Evolutionary conservation across 2,113 vertebrate species (phyloP), one percentile per base, ranked within the genome.

Genomic region (Taxidea taxus): DNA sequence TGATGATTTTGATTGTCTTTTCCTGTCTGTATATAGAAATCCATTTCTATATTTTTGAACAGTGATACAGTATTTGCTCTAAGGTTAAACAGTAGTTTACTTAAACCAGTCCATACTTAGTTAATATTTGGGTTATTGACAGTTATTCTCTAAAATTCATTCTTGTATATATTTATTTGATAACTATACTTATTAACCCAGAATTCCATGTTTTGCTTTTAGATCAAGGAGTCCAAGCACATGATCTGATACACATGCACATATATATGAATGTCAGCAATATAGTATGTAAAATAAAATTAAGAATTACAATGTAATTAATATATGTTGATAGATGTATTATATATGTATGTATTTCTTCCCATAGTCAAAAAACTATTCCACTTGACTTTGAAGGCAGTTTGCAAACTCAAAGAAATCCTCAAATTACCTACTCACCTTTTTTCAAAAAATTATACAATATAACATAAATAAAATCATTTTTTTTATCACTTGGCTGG

Each of bases 401-500:
- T 74, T 58, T 87, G 25, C 58, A 88, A 77, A 42, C 6, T 3
- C n/a, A 66, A 83, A 88, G 39, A 77, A 88, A 34, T 44, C 6
- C 25, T 58, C 49, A 78, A 81, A 77, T 86, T 87, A 70, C 13
- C 58, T 70, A 49, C 6, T n/a, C 25, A 39, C 78, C 64, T 94
- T 68, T 25, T 51, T 44, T 91, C 51, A 29, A 77, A 84, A 91
- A 91, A 34, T 87, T 66, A 58, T 56, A 16, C 11, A 66, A 62
- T 58, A n/a, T 89, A 83, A 95, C 72, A 95, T 56, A 87, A 92
- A 77, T 72, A 58, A 95, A 96, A 60, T 25, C 62, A 23, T 42
- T 90, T 34, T 92, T 92, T 68, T 68, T 1, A 87, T 80, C 56
- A 86, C 44, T 72, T 94, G 51, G 14, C 29, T 82, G 49, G 27